These are phyloP conservation scores for Aplysia californica DNA, from an alignment of 1,140 invertebrate species.

Conservation along the genomic window DNA sequence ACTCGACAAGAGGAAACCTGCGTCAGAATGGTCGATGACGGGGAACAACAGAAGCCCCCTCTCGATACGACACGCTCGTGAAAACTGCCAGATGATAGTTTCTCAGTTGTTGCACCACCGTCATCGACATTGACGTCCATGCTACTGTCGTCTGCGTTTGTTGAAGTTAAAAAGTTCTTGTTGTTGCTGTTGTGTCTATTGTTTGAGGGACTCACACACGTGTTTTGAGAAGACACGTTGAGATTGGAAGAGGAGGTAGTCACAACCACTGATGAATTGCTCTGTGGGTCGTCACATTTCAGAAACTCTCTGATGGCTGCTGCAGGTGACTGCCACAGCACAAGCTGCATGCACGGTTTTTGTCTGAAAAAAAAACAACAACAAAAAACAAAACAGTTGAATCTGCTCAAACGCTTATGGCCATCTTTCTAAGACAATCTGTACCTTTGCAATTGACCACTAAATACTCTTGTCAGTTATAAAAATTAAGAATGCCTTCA, in stretches of 20 bases:
- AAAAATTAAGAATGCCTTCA: too few relatives aligned
- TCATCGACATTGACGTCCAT: not conserved
- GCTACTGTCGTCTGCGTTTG: not conserved
- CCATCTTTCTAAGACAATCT: too few relatives aligned
- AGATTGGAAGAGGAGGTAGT: not conserved
- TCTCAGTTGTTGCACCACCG: not conserved
- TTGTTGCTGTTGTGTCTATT: not conserved
- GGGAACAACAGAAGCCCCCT: too few relatives aligned
- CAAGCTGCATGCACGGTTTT: conserved; percentile 26
- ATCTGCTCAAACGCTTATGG: too few relatives aligned
- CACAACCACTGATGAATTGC: not conserved
- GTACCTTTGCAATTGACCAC: too few relatives aligned
- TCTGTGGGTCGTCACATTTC: not conserved
- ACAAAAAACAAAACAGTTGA: not conserved
- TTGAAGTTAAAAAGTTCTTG: not conserved
- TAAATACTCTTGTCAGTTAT: too few relatives aligned
- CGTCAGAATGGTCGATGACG: not conserved
- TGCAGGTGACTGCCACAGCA: conserved; percentile 26
- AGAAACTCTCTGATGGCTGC: not conserved
- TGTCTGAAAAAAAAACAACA: conserved; percentile 24
- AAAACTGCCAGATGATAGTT: too few relatives aligned
- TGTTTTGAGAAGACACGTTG: not conserved
- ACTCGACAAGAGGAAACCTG: not conserved
- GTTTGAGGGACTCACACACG: not conserved
- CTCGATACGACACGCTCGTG: too few relatives aligned